A percentile compares a stretch with the other conserved stretches of the same genome.
These are phyloP conservation scores for Dreissena rostriformis DNA, from an alignment of 1,140 invertebrate species.

Conservation along the genomic window DNA sequence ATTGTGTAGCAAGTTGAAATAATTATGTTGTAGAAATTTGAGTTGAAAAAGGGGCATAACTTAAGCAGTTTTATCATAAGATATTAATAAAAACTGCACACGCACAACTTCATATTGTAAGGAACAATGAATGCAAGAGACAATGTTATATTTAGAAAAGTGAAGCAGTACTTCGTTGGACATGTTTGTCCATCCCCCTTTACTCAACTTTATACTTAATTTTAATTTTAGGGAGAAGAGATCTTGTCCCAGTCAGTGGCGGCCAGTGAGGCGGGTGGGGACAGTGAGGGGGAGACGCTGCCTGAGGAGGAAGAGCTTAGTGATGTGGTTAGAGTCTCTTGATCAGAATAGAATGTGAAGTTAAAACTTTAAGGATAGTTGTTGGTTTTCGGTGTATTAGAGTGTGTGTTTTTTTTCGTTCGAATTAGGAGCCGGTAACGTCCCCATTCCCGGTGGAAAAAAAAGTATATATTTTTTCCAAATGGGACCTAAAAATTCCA, in stretches of 20 bases:
- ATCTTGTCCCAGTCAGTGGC: constrained; percentile 72
- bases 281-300: constrained; percentile 58
- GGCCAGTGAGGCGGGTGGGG: constrained; percentile 31
- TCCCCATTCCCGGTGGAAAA: too few relatives aligned
- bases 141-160: background rate
- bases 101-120: background rate
- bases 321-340: constrained; percentile 70
- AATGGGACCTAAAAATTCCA: too few relatives aligned
- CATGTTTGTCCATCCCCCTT: background rate
- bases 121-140: too few relatives aligned
- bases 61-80: too few relatives aligned
- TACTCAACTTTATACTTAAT: constrained; percentile 1
- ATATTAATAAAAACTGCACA: too few relatives aligned
- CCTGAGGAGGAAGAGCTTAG: constrained; percentile 69
- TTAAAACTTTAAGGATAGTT: background rate
- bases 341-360: background rate
- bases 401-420: too few relatives aligned
- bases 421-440: too few relatives aligned
- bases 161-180: background rate
- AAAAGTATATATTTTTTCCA: too few relatives aligned
- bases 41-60: too few relatives aligned
- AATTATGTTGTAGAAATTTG: too few relatives aligned
- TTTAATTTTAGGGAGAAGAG: constrained; percentile 75
- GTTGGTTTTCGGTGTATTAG: too few relatives aligned
- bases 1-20: too few relatives aligned